phyloP scores from a whole-genome alignment of 2,113 vertebrate genomes.

The Callipepla californica region DNA sequence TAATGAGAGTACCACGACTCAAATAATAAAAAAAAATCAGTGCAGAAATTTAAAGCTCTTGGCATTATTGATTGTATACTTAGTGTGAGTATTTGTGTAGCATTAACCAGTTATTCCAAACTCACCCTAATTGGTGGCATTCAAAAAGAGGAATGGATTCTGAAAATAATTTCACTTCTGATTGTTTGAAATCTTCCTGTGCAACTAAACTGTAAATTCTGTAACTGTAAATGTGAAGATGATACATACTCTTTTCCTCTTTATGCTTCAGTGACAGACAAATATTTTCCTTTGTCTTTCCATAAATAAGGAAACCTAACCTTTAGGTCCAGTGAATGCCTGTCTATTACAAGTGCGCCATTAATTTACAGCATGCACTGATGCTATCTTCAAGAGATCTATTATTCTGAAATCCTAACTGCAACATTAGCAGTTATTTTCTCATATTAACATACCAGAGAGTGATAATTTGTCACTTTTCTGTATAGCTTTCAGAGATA shows the following conservation, averaged over 20 bases:
- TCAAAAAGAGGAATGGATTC: not conserved
- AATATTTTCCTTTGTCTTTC: not conserved
- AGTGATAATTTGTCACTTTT: not conserved
- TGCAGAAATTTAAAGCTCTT: not conserved
- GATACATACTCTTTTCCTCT: not conserved
- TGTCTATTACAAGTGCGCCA: not conserved
- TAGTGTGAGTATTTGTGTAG: not conserved
- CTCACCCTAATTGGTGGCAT: not conserved
- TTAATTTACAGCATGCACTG: not conserved
- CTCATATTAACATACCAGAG: not conserved
- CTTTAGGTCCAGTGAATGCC: not conserved
- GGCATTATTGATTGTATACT: fast-evolving
- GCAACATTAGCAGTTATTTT: not conserved
- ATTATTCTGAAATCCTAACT: not conserved
- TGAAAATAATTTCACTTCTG: not conserved
- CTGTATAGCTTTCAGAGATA: not conserved
- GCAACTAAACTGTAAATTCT: not conserved
- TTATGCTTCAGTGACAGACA: not conserved
- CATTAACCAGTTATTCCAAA: not conserved
- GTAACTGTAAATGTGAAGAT: not conserved
- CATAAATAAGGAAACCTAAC: not conserved
- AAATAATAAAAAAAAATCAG: not conserved
- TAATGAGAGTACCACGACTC: not conserved
- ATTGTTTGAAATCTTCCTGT: not conserved
- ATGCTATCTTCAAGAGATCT: not conserved